A percentile compares a stretch with the other conserved stretches of the same genome.
These are phyloP conservation scores for Drosophila paucipuncta DNA, from an alignment of 2,888 invertebrate species.

Conservation along the genomic window DNA sequence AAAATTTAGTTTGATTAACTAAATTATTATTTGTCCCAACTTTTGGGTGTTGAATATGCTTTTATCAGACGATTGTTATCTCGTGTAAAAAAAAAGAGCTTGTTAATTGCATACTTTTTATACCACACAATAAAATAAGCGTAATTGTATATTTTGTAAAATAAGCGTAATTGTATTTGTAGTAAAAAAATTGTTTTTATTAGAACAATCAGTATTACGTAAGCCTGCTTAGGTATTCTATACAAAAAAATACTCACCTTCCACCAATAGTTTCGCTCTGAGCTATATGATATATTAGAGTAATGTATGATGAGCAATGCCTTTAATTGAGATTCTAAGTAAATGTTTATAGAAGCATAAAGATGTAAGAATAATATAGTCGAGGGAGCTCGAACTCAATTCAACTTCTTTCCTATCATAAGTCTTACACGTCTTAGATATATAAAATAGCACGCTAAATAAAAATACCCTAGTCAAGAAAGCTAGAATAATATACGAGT, in stretches of 20 bases:
- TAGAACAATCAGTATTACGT: neutral
- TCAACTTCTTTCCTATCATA: neutral
- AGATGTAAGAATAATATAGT: neutral
- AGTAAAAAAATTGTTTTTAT: too few species aligned
- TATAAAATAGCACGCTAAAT: neutral
- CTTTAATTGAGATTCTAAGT: neutral
- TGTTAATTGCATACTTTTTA: too few species aligned
- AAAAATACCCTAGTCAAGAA: neutral
- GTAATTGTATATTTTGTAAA: too few species aligned
- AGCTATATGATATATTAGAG: neutral
- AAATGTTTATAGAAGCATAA: neutral
- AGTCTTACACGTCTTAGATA: neutral
- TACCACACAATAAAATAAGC: too few species aligned
- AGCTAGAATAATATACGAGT: neutral
- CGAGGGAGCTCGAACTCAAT: neutral
- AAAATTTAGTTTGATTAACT: neutral
- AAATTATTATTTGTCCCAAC: neutral
- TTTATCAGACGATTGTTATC: neutral
- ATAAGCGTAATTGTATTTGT: too few species aligned
- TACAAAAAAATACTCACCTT: too few species aligned
- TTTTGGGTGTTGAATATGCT: too few species aligned
- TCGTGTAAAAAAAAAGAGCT: neutral
- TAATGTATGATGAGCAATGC: neutral
- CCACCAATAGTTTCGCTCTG: neutral
- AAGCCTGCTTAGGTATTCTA: neutral